These are phyloP conservation scores for Percina caprodes DNA, from an alignment of 2,113 vertebrate species.

Conservation along the genomic window DNA sequence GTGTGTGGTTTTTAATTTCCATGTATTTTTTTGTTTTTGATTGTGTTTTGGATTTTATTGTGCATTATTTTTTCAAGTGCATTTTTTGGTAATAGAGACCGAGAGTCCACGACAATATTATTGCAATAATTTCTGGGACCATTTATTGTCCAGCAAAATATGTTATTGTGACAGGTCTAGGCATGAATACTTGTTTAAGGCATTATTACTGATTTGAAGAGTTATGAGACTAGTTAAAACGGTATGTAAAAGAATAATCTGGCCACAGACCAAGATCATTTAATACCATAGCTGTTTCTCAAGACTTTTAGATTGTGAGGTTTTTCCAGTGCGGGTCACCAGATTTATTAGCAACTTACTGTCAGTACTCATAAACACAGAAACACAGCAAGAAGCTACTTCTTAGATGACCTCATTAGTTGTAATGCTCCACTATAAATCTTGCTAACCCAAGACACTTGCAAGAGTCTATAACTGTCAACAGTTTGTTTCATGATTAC, in stretches of 20 bases:
- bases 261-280: background rate
- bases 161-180: too few species aligned
- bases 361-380: slow-evolving; percentile 41
- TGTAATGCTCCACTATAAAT: slow-evolving; percentile 23
- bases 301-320: background rate
- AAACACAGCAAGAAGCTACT: slow-evolving; percentile 8
- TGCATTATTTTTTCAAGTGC: too few species aligned
- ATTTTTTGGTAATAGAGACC: too few species aligned
- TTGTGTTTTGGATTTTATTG: too few species aligned
- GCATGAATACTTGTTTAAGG: too few species aligned
- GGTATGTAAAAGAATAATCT: background rate
- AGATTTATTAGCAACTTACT: slow-evolving; percentile 54
- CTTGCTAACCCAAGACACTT: slow-evolving; percentile 2
- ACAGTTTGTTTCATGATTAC: slow-evolving; percentile 4
- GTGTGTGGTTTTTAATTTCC: too few species aligned
- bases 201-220: too few species aligned
- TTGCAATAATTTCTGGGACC: too few species aligned
- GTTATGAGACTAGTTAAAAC: background rate
- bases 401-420: slow-evolving; percentile 43
- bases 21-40: too few species aligned
- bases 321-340: slow-evolving; percentile 14
- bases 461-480: background rate
- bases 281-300: background rate
- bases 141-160: too few species aligned
- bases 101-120: too few species aligned